Base-by-base conservation (phyloP, 1,140 invertebrate genomes). In the Drosophila ercepeae region DNA sequence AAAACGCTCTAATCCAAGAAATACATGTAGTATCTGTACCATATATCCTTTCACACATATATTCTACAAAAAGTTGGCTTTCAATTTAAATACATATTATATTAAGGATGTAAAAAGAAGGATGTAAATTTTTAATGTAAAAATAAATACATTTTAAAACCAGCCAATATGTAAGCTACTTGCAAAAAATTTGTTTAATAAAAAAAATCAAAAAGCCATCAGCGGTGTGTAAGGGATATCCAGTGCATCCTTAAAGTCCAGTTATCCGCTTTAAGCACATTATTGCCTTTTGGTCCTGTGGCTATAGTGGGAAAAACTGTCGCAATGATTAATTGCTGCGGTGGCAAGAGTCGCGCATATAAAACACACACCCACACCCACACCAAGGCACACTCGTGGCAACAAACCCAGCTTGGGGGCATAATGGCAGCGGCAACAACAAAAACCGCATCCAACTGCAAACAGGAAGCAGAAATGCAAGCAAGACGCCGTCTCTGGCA, bases 401-500 rank as follows among this genome's bases (percentile, higher is more conserved):
- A 29, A 14, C 45, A 34, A 52, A 34, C n/a, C 29, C 48, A 75
- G 59, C 55, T 52, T 44, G 32, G 45, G 36, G 36, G 16, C 50
- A 45, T 57, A 76, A 60, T 76, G 41, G 48, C 72, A 45, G 42
- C 36, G 51, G n/a, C 39, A 60, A 39, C 61, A 74, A 48, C 71
- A 68, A 42, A 60, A 86, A 64, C 82, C 82, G 49, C 77, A 88
- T 81, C 74, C 77, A 82, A 67, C 60, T 59, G 57, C 61, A 67
- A 88, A 86, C 81, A 86, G 81, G 81, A 86, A 88, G 73, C 78
- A 55, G 73, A 81, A 88, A 86, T 52, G 77, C 82, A 86, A 88
- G 81, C 82, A 86, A 88, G 81, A 86, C 82, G 81, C 77, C 81
- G 82, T 83, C 82, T 67, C 73, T 88, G 82, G 81, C 81, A 88